Conservation (phyloP, 2,113 vertebrate genomes). For the Tupaia tana region DNA sequence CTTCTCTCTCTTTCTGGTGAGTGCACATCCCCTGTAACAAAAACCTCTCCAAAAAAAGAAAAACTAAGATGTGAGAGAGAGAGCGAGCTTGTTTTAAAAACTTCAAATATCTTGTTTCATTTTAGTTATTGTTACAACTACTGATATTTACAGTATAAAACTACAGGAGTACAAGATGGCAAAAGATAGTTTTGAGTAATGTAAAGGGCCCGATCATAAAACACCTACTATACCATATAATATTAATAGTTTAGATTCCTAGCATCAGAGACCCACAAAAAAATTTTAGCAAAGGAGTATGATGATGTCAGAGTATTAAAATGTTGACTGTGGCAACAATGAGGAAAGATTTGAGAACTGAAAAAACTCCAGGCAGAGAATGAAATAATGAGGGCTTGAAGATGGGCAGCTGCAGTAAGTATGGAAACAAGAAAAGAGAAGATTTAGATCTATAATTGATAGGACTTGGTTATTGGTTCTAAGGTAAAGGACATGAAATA, state of each 20-base stretch:
- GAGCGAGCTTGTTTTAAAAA: constrained; percentile 23
- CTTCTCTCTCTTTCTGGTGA: too few relatives aligned
- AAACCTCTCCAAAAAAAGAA: too few relatives aligned
- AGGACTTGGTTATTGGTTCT: not conserved
- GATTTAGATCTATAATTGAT: not conserved
- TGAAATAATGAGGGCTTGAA: not conserved
- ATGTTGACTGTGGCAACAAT: not conserved
- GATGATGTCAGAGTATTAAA: not conserved
- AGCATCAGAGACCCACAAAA: not conserved
- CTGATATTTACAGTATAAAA: not conserved
- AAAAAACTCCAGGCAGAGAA: not conserved
- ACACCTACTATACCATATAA: not conserved
- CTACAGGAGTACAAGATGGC: not conserved
- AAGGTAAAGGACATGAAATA: not conserved
- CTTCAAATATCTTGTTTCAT: not conserved
- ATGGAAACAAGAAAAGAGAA: not conserved
- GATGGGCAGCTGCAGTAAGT: not conserved
- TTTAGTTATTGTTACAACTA: not conserved
- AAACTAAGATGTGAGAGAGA: not conserved
- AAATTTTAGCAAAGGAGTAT: not conserved
- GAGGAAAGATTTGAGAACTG: not conserved
- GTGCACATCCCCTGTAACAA: too few relatives aligned
- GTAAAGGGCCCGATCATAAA: not conserved
- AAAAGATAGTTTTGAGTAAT: not conserved
- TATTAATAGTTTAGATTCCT: not conserved